phyloP scores from a whole-genome alignment of 2,888 invertebrate genomes.

The Branchipolynoe longqiensis region DNA sequence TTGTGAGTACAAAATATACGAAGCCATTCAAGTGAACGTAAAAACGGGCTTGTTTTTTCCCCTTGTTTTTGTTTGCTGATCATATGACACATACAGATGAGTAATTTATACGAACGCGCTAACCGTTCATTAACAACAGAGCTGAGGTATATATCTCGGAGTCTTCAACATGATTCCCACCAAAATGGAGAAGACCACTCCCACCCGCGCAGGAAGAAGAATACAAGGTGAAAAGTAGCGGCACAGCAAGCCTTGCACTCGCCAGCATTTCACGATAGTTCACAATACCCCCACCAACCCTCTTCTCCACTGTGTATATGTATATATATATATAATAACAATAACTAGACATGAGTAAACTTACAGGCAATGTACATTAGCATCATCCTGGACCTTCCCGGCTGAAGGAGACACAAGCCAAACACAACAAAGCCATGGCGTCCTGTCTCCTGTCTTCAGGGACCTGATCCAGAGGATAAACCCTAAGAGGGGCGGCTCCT shows the following conservation, averaged over 20 bases:
- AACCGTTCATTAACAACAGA: slow-evolving; percentile 4
- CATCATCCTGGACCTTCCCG: slow-evolving; percentile 30
- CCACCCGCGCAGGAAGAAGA: slow-evolving; percentile 32
- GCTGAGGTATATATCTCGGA: slow-evolving; percentile 52
- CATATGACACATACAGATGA: slow-evolving; percentile 50
- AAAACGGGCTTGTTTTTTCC: too few species aligned
- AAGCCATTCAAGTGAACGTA: slow-evolving; percentile 57
- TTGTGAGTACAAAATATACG: slow-evolving; percentile 43
- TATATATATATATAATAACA: too few species aligned
- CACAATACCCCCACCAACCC: slow-evolving; percentile 17
- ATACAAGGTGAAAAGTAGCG: slow-evolving; percentile 32
- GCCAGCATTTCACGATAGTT: slow-evolving; percentile 23
- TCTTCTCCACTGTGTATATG: slow-evolving; percentile 22
- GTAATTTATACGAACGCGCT: slow-evolving; percentile 26
- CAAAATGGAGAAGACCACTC: slow-evolving; percentile 40
- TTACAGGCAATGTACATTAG: slow-evolving; percentile 55
- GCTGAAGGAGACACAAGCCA: neutral
- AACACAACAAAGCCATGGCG: neutral
- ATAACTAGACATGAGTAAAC: slow-evolving; percentile 24
- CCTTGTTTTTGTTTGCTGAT: neutral
- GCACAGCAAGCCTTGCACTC: slow-evolving; percentile 33
- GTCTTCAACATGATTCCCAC: slow-evolving; percentile 51
- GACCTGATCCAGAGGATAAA: slow-evolving; percentile 30
- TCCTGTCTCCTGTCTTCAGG: slow-evolving; percentile 23
- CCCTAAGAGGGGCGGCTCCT: slow-evolving; percentile 5